phyloP scores from a whole-genome alignment of 2,797 vertebrate genomes.

The Anguilla anguilla region DNA sequence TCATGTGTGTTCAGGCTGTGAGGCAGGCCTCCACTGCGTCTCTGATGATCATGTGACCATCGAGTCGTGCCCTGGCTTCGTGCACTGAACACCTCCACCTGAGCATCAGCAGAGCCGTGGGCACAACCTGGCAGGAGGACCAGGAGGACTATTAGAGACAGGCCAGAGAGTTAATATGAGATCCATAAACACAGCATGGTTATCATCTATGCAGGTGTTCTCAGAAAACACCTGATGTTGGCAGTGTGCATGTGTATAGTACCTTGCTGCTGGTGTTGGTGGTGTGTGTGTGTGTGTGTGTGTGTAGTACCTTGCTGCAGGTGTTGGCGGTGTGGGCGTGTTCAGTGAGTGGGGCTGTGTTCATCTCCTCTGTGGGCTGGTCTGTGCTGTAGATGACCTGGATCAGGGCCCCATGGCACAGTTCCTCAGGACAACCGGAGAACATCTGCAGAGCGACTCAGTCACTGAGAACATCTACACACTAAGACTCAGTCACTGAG shows the following conservation, averaged over 20 bases:
- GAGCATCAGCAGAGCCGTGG: slow-evolving; percentile 71
- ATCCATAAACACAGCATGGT: background rate
- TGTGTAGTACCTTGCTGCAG: slow-evolving; percentile 58
- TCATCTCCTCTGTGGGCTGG: slow-evolving; percentile 55
- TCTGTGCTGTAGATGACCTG: slow-evolving; percentile 67
- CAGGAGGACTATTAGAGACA: background rate
- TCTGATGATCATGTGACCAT: slow-evolving; percentile 61
- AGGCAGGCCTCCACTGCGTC: slow-evolving; percentile 68
- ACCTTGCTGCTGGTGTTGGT: no score
- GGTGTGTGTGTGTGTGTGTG: background rate
- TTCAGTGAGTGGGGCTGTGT: slow-evolving; percentile 41
- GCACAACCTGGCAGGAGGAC: slow-evolving; percentile 67
- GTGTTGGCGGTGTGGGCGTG: slow-evolving; percentile 59
- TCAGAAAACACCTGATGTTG: no score
- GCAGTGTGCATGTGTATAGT: background rate
- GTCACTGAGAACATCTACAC: background rate
- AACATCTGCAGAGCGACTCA: slow-evolving; percentile 58
- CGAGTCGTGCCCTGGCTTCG: slow-evolving; percentile 63
- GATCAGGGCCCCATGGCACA: slow-evolving; percentile 69
- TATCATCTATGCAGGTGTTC: background rate
- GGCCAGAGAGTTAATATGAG: background rate
- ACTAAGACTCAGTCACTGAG: background rate
- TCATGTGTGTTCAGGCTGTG: slow-evolving; percentile 43
- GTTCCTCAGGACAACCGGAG: slow-evolving; percentile 53
- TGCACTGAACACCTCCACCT: slow-evolving; percentile 59